A percentile compares a stretch with the other conserved stretches of the same genome.
phyloP scores from a whole-genome alignment of 2,797 vertebrate genomes.

The Agapornis canus region DNA sequence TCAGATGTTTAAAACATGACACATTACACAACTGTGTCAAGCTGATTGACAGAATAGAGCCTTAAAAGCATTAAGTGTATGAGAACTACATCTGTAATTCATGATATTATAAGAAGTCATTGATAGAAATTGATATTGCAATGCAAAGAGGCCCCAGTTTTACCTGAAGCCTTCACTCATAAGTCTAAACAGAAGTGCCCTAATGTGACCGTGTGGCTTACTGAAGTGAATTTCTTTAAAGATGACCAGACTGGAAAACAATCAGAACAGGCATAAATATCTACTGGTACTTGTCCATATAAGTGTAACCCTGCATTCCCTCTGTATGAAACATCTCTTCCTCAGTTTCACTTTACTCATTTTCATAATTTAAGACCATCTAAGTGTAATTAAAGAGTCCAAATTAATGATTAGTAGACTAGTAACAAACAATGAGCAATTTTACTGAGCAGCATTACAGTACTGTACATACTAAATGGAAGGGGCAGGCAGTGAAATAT shows the following conservation, averaged over 20 bases:
- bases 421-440: background rate
- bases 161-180: background rate
- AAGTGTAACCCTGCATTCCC: background rate
- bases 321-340: background rate
- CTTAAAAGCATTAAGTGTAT: background rate
- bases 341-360: background rate
- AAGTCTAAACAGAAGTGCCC: background rate
- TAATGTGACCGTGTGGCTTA: background rate
- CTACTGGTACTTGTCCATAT: background rate
- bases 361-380: conserved; percentile 20
- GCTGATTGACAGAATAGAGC: background rate
- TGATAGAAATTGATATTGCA: background rate
- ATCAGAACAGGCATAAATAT: background rate
- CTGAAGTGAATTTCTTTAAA: background rate
- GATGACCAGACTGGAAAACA: background rate
- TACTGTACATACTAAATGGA: background rate
- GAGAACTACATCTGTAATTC: background rate
- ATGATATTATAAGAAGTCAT: background rate
- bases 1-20: background rate
- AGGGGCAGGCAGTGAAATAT: conserved; percentile 28
- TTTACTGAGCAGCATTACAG: background rate
- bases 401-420: conserved; percentile 17
- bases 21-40: background rate
- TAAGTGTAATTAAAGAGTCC: conserved; percentile 36
- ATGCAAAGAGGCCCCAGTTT: background rate